These are phyloP conservation scores for Campoletis raptor DNA, from an alignment of 2,888 invertebrate genomes.

Conservation along the genomic window DNA sequence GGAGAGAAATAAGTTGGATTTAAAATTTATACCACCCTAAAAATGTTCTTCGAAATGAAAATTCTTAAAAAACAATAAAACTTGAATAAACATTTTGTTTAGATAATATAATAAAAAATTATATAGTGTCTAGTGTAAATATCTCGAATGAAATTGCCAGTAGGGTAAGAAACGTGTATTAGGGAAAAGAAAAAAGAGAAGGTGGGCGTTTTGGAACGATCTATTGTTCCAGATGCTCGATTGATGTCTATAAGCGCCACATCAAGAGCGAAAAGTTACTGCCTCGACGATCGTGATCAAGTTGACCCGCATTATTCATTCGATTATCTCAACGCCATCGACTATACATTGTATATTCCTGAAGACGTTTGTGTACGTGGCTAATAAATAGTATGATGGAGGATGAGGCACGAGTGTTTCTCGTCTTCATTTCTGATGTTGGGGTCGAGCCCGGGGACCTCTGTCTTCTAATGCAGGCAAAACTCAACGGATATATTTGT, in stretches of 20 bases:
- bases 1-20: no score
- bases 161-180: conserved; percentile 7
- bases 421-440: conserved; percentile 55
- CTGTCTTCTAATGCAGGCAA: conserved; percentile 20
- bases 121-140: not conserved
- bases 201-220: conserved; percentile 67
- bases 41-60: no score
- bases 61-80: not conserved
- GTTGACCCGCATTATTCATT: conserved; percentile 72
- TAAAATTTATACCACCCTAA: no score
- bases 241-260: conserved; percentile 56
- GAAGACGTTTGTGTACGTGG: not conserved
- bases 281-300: conserved; percentile 64
- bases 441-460: conserved; percentile 52
- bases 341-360: conserved; percentile 20
- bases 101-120: not conserved
- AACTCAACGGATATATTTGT: conserved; percentile 36
- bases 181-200: conserved; percentile 40
- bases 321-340: conserved; percentile 69
- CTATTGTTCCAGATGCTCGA: conserved; percentile 65
- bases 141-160: conserved; percentile 16
- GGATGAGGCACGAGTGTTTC: conserved; percentile 43
- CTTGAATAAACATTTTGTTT: not conserved
- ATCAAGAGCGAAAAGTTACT: conserved; percentile 57
- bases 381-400: conserved; percentile 15